Evolutionary conservation across 2,888 invertebrate genomes (phyloP), one percentile per base, ranked within the genome.

Genomic region (Papilio protenor): DNA sequence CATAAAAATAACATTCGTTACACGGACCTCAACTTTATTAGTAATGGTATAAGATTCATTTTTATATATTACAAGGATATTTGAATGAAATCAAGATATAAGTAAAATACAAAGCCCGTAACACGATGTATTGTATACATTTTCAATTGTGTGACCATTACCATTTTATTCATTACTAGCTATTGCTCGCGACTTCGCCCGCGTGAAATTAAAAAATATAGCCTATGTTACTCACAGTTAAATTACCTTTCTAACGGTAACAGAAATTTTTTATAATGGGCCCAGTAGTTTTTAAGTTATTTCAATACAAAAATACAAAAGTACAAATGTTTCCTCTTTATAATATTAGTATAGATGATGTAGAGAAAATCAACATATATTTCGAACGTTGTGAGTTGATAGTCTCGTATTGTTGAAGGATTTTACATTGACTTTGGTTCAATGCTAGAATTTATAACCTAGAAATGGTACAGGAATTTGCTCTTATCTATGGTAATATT

Each of bases 101-200:
- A 77, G 11, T 52, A 33, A 59, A 75, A 61, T 55, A 55, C 49
- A 75, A 72, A 75, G 71, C 61, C 75, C 23, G 71, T 75, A 74
- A 77, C 74, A 77, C 52, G 47, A 21, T 74, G 72, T 75, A 75
- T 78, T 75, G 71, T 75, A 71, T 78, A 64, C 61, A 55, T 71
- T 78, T 78, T 78, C 78, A 75, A 75, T 78, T 75, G 71, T 75
- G 49, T 40, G 45, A 75, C 59, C 75, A 27, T 72, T 52, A 64
- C 16, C 52, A 52, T 75, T 64, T 27, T 78, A 72, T 72, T 75
- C 72, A 78, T 71, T 64, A 71, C 49, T 8, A 40, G 40, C 40
- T 40, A 0, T 40, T 8, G 8, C 40, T 8, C 1, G 40, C 8
- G 8, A 8, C 40, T 33, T 3, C 33, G 5, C 6, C 33, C 33